Evolutionary conservation across 2,888 invertebrate species (phyloP), one percentile per base, ranked within the genome.

Genomic region (Euzophera pinguis): DNA sequence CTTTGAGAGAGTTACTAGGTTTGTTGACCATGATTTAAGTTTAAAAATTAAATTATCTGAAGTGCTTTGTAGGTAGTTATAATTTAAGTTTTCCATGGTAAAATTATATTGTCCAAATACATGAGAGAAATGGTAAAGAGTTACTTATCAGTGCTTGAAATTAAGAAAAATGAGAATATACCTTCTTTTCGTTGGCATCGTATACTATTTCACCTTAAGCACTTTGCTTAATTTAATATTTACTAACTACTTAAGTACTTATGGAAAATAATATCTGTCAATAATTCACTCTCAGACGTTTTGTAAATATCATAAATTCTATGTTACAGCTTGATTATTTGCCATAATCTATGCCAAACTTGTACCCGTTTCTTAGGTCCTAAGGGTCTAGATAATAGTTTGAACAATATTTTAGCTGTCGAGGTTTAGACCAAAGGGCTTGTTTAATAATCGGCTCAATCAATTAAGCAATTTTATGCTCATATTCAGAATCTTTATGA

Each of bases 391-490:
- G 48, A 38, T 49, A 49, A 49, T 49, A 38, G 48, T 29, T 37
- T 34, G 16, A 47, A 47, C 37, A 48, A 16, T 48, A 48, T 22
- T n/a, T n/a, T 29, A 7, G 17, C 29, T 13, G 43, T n/a, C 43
- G 4, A 29, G 43, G 32, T 45, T 32, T 32, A 45, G 45, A 38
- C 55, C 52, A 43, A 6, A 48, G 53, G 52, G 53, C 41, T 47
- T 58, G 52, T 47, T 52, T 37, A 34, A 34, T 50, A 55, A 55
- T 55, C 42, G 50, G 35, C 45, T 54, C 14, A 50, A 39, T 45
- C 49, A 55, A 58, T 58, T 55, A 55, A 53, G 58, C 38, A 17
- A 55, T 55, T 53, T 48, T 51, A 53, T 52, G 34, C 34, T 29
- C 32, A 32, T 49, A 38, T 34, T 27, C 12, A 10, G n/a, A 17